Conservation (phyloP, 1,140 invertebrate species). For the Drosophila miranda region DNA sequence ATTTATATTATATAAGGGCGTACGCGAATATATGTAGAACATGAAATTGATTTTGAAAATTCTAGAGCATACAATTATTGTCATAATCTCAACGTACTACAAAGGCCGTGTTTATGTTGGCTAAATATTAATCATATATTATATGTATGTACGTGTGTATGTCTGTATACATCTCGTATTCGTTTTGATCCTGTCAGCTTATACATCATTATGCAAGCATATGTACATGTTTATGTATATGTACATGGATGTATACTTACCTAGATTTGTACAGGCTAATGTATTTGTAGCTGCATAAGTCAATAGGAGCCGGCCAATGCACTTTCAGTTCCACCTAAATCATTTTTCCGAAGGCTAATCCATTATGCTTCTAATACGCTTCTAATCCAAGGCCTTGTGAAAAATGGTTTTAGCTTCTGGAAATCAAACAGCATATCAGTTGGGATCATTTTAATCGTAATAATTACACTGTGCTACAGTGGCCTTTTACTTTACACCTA, state of each 20-base stretch:
- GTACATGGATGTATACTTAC: neutral
- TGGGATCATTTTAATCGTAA: slow-evolving; percentile 63
- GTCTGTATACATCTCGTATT: slow-evolving; percentile 3
- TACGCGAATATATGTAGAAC: slow-evolving; percentile 40
- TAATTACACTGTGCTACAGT: slow-evolving; percentile 14
- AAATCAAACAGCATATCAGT: slow-evolving; percentile 76
- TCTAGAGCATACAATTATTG: slow-evolving; percentile 48
- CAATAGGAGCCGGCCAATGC: slow-evolving; percentile 19
- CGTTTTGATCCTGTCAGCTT: slow-evolving; percentile 46
- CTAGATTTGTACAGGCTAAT: slow-evolving; percentile 14
- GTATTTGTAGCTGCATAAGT: neutral
- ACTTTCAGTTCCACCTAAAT: slow-evolving; percentile 7
- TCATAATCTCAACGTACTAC: slow-evolving; percentile 49
- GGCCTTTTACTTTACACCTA: no score
- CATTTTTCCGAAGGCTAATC: neutral
- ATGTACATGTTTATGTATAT: neutral
- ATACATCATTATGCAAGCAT: slow-evolving; percentile 19
- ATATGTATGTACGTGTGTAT: neutral
- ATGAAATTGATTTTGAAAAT: slow-evolving; percentile 53
- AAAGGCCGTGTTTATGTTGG: slow-evolving; percentile 66
- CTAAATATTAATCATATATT: slow-evolving; percentile 26
- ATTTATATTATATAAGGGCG: slow-evolving; percentile 43
- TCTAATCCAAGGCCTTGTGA: slow-evolving; percentile 54
- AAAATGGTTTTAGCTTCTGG: slow-evolving; percentile 70
- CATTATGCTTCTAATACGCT: slow-evolving; percentile 21